Conservation (phyloP, 2,113 vertebrate species). For the Eclectus roratus region DNA sequence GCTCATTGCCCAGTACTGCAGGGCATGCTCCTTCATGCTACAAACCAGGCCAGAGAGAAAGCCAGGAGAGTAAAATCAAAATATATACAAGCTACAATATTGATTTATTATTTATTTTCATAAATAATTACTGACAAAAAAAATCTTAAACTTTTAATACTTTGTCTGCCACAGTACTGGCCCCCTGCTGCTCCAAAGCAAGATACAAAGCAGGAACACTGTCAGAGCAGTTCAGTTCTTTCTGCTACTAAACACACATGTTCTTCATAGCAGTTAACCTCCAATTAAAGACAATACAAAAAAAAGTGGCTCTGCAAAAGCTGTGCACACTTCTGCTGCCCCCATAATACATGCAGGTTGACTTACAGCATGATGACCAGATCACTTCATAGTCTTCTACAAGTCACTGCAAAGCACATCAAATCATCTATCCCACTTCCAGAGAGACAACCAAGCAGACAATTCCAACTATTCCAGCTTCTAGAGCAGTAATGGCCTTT, state of each 20-base stretch:
- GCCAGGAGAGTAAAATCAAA: background rate
- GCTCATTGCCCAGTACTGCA: background rate
- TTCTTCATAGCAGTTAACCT: background rate
- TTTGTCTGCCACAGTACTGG: background rate
- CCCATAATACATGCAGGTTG: background rate
- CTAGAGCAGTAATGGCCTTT: background rate
- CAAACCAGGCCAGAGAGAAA: background rate
- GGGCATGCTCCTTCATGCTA: background rate
- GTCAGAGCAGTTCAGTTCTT: background rate
- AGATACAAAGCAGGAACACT: background rate
- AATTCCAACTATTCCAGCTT: background rate
- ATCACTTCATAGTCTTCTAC: background rate
- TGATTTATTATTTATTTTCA: slow-evolving; percentile 46
- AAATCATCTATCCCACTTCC: background rate
- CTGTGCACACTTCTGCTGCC: background rate
- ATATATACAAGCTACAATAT: background rate
- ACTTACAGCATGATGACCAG: accelerated
- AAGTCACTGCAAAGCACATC: background rate
- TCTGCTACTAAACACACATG: accelerated
- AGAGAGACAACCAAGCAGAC: background rate
- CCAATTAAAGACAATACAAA: background rate
- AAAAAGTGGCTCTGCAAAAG: background rate
- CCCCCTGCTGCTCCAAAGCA: background rate
- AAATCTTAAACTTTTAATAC: background rate
- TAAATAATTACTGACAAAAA: slow-evolving; percentile 23